These are phyloP conservation scores for Tinea pellionella DNA, from an alignment of 2,888 invertebrate genomes.

Conservation along the genomic window DNA sequence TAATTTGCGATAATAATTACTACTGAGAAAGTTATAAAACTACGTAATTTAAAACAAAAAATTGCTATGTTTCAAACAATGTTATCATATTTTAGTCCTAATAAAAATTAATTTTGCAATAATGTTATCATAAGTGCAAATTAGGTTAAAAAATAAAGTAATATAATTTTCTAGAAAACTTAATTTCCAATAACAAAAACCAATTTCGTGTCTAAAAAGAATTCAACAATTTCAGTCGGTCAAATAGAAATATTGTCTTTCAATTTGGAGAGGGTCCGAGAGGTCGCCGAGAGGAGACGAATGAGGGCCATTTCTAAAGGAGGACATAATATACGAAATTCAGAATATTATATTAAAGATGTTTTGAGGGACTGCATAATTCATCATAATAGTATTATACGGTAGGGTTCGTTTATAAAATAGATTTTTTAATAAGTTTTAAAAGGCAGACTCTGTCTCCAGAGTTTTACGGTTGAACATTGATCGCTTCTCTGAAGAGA, in stretches of 20 bases:
- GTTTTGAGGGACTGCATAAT: constrained; percentile 49
- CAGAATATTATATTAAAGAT: constrained; percentile 28
- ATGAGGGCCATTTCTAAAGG: constrained; percentile 18
- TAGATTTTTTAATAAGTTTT: not conserved
- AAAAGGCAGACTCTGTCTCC: not conserved
- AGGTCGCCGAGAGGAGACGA: constrained; percentile 36
- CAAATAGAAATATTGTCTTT: constrained; percentile 59
- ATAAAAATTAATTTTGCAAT: no score
- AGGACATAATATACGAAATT: not conserved
- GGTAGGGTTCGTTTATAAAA: constrained; percentile 27
- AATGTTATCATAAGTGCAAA: no score
- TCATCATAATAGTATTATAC: constrained; percentile 56
- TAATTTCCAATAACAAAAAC: no score
- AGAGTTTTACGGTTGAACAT: no score
- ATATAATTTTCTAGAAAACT: no score
- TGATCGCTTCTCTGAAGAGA: no score
- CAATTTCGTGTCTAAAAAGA: not conserved
- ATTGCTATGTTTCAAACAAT: no score
- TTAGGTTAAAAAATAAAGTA: no score
- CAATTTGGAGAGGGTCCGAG: constrained; percentile 50
- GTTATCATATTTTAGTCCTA: no score
- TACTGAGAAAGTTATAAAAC: no score
- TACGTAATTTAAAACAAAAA: no score
- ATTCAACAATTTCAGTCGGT: constrained; percentile 40
- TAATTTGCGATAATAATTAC: no score